Base-by-base conservation (phyloP, 2,797 vertebrate genomes). In the Enteromius radiatus region DNA sequence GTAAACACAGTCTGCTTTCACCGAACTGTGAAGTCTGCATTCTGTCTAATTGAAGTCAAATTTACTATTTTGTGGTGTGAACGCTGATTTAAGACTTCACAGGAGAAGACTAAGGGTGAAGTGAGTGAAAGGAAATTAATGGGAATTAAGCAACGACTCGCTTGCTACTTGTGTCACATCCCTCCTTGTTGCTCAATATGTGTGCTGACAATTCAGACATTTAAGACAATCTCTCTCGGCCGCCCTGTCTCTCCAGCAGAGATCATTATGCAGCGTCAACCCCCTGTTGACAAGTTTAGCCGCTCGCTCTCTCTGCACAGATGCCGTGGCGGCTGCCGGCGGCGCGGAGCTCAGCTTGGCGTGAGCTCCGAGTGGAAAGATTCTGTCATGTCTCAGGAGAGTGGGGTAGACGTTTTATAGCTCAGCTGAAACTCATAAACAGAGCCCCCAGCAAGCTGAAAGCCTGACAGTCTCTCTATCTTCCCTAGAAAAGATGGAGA, bases 81-180 rank as follows among this genome's bases (percentile, higher is more conserved):
- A 49, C 4, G 2, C 12, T 67, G 33, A 81, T 54, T 65, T 36
- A 65, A 67, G 33, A 81, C 59, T 41, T 65, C 45, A 75, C 12
- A 49, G n/a, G n/a, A 56, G 56, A 47, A 28, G 19, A 47, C 3
- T 11, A 19, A 63, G 71, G 80, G 88, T 82, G 61, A 69, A 49
- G 23, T 47, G 14, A 74, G 52, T 69, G 31, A 52, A 73, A 70
- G 43, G 7, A 76, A 65, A 49, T 78, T 78, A 82, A 82, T 82
- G 68, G 47, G 49, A 74, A 78, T 78, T 69, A 73, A 92, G 84
- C 94, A 93, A 91, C 93, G 94, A 96, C 95, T 95, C 95, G 93
- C 94, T 95, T 96, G 59, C n/a, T 94, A 95, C 93, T 93, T 93
- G 92, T 94, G 91, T 94, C 92, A 94, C 93, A 95, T 47, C 31